phyloP scores from a whole-genome alignment of 2,888 invertebrate genomes.

The Tetanocera ferruginea region DNA sequence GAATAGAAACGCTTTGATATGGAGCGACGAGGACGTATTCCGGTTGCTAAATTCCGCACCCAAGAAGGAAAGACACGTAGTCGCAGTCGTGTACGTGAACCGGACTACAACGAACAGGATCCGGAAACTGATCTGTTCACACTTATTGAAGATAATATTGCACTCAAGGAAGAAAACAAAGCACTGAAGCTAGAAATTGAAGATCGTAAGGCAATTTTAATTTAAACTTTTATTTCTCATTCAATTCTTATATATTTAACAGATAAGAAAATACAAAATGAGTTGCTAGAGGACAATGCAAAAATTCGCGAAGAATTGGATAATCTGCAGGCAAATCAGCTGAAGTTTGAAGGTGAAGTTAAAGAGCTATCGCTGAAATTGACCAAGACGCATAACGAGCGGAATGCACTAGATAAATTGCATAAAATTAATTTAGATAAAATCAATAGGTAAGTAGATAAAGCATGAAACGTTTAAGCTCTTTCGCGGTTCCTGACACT shows the following conservation, averaged over 20 bases:
- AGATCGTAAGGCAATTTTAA: slow-evolving; percentile 58
- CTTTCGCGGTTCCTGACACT: no score
- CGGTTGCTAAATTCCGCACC: slow-evolving; percentile 68
- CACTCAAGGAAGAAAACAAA: slow-evolving; percentile 68
- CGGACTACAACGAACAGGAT: slow-evolving; percentile 67
- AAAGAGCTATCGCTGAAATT: slow-evolving; percentile 59
- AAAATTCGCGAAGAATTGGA: slow-evolving; percentile 60
- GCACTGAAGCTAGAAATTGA: slow-evolving; percentile 64
- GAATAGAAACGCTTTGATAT: slow-evolving; percentile 49
- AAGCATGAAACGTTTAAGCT: not conserved
- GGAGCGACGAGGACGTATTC: slow-evolving; percentile 68
- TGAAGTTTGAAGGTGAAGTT: slow-evolving; percentile 59
- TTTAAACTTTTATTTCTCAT: not conserved
- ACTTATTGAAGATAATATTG: slow-evolving; percentile 68
- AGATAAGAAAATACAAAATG: slow-evolving; percentile 64
- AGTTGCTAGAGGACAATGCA: slow-evolving; percentile 60
- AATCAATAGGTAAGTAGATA: slow-evolving; percentile 56
- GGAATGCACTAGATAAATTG: slow-evolving; percentile 64
- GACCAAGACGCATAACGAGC: slow-evolving; percentile 60
- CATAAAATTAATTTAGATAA: slow-evolving; percentile 67
- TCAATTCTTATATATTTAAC: not conserved
- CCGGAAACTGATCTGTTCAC: slow-evolving; percentile 69
- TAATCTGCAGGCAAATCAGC: slow-evolving; percentile 55
- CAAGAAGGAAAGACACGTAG: slow-evolving; percentile 68
- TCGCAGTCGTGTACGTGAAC: slow-evolving; percentile 66